These are phyloP conservation scores for Pterocles burchelli DNA, from an alignment of 2,113 vertebrate species.

Conservation along the genomic window DNA sequence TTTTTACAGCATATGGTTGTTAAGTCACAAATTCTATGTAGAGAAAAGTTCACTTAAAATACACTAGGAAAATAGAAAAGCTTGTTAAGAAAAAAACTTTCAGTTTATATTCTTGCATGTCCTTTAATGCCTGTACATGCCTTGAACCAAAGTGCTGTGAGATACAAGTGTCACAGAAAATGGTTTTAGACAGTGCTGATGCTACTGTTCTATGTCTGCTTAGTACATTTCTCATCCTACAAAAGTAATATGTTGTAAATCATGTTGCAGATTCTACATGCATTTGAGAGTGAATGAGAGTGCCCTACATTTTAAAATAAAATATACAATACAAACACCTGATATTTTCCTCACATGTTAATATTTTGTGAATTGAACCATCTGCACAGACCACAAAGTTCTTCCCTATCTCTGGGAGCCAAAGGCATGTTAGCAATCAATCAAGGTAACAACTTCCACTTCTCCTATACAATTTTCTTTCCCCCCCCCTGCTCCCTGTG, in stretches of 20 bases:
- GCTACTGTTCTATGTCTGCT: not conserved
- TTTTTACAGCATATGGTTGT: not conserved
- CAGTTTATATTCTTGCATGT: not conserved
- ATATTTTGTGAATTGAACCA: not conserved
- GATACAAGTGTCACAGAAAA: not conserved
- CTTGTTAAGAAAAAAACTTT: not conserved
- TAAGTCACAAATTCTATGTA: constrained; percentile 10
- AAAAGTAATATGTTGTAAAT: not conserved
- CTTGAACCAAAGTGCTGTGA: constrained; percentile 31
- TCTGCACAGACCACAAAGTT: not conserved
- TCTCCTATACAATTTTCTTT: not conserved
- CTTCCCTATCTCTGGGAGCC: not conserved
- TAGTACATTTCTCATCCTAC: not conserved
- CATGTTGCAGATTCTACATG: not conserved
- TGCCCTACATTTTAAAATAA: not conserved
- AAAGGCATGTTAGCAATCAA: not conserved
- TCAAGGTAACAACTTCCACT: not conserved
- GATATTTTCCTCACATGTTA: not conserved
- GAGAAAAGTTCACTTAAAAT: not conserved
- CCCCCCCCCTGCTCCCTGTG: not conserved
- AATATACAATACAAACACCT: not conserved
- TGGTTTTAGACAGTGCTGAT: not conserved
- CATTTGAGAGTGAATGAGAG: not conserved
- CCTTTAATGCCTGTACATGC: not conserved
- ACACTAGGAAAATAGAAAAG: not conserved